Base-by-base conservation (phyloP, 1,140 invertebrate genomes). In the Halesus radiatus region DNA sequence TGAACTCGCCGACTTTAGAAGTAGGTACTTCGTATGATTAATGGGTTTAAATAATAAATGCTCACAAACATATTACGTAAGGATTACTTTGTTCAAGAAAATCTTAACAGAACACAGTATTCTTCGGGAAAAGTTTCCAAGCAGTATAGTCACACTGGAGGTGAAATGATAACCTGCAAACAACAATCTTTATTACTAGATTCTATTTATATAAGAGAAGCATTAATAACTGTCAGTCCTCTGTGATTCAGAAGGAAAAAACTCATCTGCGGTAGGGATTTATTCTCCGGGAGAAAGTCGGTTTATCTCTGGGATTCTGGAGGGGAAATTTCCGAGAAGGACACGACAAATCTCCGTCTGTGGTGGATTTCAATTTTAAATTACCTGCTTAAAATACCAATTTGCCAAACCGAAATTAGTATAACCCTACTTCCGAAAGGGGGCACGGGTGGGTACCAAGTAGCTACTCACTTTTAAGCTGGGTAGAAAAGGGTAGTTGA, bases 291-390 rank as follows among this genome's bases (percentile, higher is more conserved):
- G 60, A 64, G 20, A 18, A 56, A 22, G 58, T 15, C 4, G 20
- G 58, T 18, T 18, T 60, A 23, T 23, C 8, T 23, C 13, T 3
- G 20, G 13, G 58, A 45, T 13, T 45, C 37, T 45, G 6, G 58
- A 23, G 20, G 20, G 3, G n/a, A 22, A 62, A 16, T 64, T 64
- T 64, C 15, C 18, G 5, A 15, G 26, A 29, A 29, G 23, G 23
- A 64, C 15, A 66, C n/a, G 62, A 66, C 62, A 45, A 66, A 66
- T 66, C 62, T 66, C 62, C n/a, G n/a, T n/a, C 32, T 29, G 20
- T n/a, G 62, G 32, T 29, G 62, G 13, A 66, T 66, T 66, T 66
- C 62, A 66, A 66, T 66, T 66, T 60, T 60, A 66, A 60, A 60
- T 60, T 32, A 66, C 62, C 62, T 66, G 23, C 23, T 66, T 66